Conservation (phyloP, 1,140 invertebrate species). For the Drepana arcuata region DNA sequence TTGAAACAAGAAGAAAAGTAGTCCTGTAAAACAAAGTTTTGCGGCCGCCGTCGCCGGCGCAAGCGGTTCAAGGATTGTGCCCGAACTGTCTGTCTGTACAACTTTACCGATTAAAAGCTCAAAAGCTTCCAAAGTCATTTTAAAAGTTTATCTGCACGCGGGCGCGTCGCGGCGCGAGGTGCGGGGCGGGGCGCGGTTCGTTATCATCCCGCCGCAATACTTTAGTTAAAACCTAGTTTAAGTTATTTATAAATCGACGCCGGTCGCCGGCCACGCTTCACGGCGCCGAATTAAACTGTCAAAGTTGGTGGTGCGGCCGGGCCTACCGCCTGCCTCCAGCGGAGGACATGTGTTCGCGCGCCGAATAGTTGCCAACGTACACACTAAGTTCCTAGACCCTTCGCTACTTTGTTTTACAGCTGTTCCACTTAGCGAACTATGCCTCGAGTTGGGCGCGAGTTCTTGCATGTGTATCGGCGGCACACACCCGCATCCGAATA, state of each 20-base stretch:
- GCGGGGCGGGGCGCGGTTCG: constrained; percentile 45
- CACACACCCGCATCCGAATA: constrained; percentile 67
- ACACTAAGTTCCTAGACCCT: constrained; percentile 68
- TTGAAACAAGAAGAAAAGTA: constrained; percentile 74
- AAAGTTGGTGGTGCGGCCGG: constrained; percentile 32
- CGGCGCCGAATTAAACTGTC: constrained; percentile 57
- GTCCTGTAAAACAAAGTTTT: constrained; percentile 75
- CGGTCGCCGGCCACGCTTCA: constrained; percentile 41
- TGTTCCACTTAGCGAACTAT: constrained; percentile 71
- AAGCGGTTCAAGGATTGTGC: constrained; percentile 73
- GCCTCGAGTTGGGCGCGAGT: constrained; percentile 66
- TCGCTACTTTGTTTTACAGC: constrained; percentile 70
- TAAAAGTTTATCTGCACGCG: constrained; percentile 73
- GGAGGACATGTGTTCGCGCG: constrained; percentile 45
- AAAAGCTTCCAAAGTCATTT: constrained; percentile 75
- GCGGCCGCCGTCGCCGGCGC: constrained; percentile 71
- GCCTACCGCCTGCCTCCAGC: constrained; percentile 16
- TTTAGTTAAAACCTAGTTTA: constrained; percentile 68
- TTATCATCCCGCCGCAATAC: constrained; percentile 64
- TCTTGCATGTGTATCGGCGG: constrained; percentile 67
- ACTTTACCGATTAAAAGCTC: constrained; percentile 75
- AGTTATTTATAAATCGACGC: constrained; percentile 62
- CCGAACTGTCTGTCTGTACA: constrained; percentile 73
- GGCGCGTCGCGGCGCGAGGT: constrained; percentile 28
- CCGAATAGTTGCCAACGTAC: constrained; percentile 56